Evolutionary conservation across 2,888 invertebrate genomes (phyloP), one percentile per base, ranked within the genome.

Genomic region (Philaethria dido): DNA sequence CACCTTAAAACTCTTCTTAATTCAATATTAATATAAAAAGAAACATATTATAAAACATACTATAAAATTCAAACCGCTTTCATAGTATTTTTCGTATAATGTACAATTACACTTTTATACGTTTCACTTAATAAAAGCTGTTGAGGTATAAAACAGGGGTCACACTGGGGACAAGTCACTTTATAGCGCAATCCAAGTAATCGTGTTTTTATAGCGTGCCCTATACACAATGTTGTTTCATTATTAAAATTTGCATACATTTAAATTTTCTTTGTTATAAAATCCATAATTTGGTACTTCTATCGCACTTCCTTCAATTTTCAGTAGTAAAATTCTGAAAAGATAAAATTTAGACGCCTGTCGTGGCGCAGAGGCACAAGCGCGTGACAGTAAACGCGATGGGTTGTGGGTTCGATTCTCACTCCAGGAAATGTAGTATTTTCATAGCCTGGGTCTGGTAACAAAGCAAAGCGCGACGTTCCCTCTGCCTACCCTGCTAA

Each of bases 171-270:
- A 68, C 64, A 61, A 29, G 68, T 29, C 66, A 71, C 68, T 78
- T 75, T 78, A 77, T 73, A 64, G 69, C 66, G 71, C 72, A 70
- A 73, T 77, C 72, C 69, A 71, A 75, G 70, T 72, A 74, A 73
- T 73, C 75, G 73, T 67, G 68, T 64, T 75, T 71, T 70, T 74
- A 63, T 74, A 61, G 73, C 66, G 67, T 59, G 18, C 50, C 48
- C 57, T 62, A 55, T 42, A 67, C 47, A 74, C 69, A 70, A 75
- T 70, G 71, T 69, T 62, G 54, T 64, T 60, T 62, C 29, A 63
- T 67, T 50, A 72, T 64, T 66, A 64, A 66, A 66, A 66, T 66
- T 47, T 55, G 29, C 54, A 63, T 63, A 13, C 13, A 29, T 33
- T 63, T 33, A 4, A 54, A 63, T 42, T 25, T 22, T 52, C 11